Evolutionary conservation across 2,113 vertebrate species (phyloP), one percentile per base, ranked within the genome.

Genomic region (Psettodes erumei): DNA sequence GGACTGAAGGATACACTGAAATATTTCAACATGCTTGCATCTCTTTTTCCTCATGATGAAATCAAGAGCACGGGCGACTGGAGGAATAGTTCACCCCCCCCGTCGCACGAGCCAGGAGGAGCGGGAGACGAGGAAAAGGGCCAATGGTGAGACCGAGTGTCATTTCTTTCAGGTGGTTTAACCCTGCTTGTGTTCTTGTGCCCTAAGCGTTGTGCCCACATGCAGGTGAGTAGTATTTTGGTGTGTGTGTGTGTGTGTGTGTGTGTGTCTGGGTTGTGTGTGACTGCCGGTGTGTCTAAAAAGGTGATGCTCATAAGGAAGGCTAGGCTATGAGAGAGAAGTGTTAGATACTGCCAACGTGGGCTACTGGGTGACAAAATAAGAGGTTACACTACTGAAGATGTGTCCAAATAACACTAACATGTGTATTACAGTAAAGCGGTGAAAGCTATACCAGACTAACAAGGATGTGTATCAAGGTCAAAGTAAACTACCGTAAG

Each of bases 161-260:
- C 28, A 38, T 60, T 84, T 81, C 67, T 77, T 68, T 81, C 3
- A 27, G 73, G 88, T 88, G 91, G 78, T 79, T 87, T 66, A 84
- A 89, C 85, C 89, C 88, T 90, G 84, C 86, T 78, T 84, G 90
- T 91, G 92, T 90, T 87, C 70, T 89, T 79, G 93, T 92, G 89
- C 90, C 90, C 87, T 89, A 92, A 93, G 92, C 92, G 66, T 85
- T 90, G 93, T 94, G 93, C 88, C 87, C 91, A 93, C 94, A 95
- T 94, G 94, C 94, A 94, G 88, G 93, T 93, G 93, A 93, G 90
- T 84, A 85, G 71, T 88, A 84, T 84, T 82, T 89, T 76, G 71
- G 87, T 90, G 87, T 93, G 4, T 90, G 51, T 86, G 71, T 82
- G 77, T 89, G 61, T 88, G 43, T 89, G 47, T 90, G 81, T 86